Evolutionary conservation across 2,888 invertebrate species (phyloP), one percentile per base, ranked within the genome.

Genomic region (Onchidella celtica): DNA sequence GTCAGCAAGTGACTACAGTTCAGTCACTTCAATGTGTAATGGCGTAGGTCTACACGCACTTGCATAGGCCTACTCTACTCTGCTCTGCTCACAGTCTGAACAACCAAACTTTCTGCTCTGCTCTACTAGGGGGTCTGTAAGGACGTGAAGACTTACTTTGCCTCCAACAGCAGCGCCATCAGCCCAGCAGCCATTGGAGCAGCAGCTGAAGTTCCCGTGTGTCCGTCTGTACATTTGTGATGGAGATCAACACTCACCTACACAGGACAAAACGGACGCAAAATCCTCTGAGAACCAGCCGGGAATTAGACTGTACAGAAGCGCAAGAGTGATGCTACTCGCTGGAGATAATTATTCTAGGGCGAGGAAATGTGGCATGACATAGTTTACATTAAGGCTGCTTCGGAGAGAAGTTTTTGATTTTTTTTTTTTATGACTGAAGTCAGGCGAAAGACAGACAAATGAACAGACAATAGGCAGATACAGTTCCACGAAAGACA

Each of bases 131-230:
- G n/a, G n/a, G n/a, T n/a, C n/a, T n/a, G n/a, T n/a, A n/a, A n/a
- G n/a, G n/a, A n/a, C n/a, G n/a, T n/a, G n/a, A n/a, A n/a, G n/a
- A 87, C 91, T 88, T 95, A 98, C 98, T 98, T 98, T 21, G 96
- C 97, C 94, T 97, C 96, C 76, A 98, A 94, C 65, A 96, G 96
- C 83, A 98, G 95, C 69, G 98, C 98, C 75, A 97, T 95, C 86
- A 98, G 97, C 32, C 97, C 98, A 27, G 97, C 97, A 4, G 97
- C 98, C 85, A 98, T 94, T 36, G 98, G 98, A 21, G 98, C 97
- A 0, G 97, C 97, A 3, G 98, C 98, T 0, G 97, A 98, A 0
- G 98, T 98, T 57, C 98, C 98, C 0, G 97, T 97, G 92, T 98
- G 98, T 83, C 95, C 95, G 61, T 96, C 95, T 0, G 98, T 98